Evolutionary conservation across 2,888 invertebrate species (phyloP).

Genomic region (Callinectes sapidus): DNA sequence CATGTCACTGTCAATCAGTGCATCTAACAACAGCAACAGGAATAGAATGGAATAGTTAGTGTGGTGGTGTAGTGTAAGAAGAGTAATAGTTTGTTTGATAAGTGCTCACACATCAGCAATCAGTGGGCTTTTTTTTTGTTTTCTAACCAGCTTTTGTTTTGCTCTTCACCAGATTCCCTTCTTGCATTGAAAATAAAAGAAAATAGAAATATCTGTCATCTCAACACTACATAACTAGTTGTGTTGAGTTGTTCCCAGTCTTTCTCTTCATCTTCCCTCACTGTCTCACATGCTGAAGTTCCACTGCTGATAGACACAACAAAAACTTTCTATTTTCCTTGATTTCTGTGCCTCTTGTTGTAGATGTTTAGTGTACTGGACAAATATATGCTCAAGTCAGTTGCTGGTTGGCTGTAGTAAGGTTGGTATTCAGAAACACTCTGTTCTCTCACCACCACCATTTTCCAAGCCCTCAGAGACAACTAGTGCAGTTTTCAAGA

Average conservation of each 20-base stretch:
- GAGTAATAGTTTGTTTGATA: not conserved
- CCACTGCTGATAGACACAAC: not conserved
- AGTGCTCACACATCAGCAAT: not conserved
- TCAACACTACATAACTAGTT: not conserved
- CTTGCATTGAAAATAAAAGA: too few relatives aligned
- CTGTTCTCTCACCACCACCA: too few relatives aligned
- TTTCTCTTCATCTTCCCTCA: not conserved
- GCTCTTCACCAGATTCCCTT: too few relatives aligned
- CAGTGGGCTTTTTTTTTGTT: too few relatives aligned
- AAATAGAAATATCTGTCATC: too few relatives aligned
- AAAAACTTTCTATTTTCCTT: not conserved
- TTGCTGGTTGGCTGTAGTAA: not conserved
- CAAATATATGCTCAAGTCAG: not conserved
- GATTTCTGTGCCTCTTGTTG: not conserved
- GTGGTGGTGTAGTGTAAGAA: too few relatives aligned
- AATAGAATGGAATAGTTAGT: not conserved
- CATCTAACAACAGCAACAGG: not conserved
- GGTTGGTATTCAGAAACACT: too few relatives aligned
- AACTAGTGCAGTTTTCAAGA: too few relatives aligned
- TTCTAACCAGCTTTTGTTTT: too few relatives aligned
- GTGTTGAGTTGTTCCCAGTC: not conserved
- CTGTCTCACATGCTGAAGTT: constrained; percentile 24
- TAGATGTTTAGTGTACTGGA: not conserved
- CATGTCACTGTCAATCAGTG: not conserved
- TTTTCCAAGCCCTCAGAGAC: too few relatives aligned